phyloP scores from a whole-genome alignment of 2,113 vertebrate genomes.

The Boulengeromyrus knoepffleri region DNA sequence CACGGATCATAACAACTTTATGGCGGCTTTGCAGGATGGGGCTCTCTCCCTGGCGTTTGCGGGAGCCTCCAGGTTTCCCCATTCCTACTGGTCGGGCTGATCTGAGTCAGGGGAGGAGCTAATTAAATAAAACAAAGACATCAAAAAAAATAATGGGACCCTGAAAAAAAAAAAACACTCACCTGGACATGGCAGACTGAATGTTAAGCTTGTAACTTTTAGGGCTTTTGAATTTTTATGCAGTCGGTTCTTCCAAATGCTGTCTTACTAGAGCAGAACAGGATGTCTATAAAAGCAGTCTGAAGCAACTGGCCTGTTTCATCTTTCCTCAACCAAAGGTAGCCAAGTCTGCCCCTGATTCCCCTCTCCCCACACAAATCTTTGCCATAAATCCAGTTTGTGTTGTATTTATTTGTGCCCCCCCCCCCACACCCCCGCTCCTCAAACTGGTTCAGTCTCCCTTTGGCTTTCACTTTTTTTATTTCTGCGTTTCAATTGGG shows the following conservation, averaged over 20 bases:
- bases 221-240: not conserved
- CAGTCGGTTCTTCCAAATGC: not conserved
- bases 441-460: not conserved
- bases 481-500: constrained; percentile 58
- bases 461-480: constrained; percentile 3
- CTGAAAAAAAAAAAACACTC: not conserved
- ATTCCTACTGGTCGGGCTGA: not conserved
- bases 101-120: not conserved
- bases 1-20: constrained; percentile 55
- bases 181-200: not conserved
- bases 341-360: not conserved
- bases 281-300: not conserved
- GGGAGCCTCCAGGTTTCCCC: not conserved
- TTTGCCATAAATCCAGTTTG: constrained; percentile 33
- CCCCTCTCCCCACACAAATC: not conserved
- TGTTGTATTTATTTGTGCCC: constrained; percentile 31
- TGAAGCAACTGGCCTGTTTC: not conserved
- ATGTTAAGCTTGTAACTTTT: not conserved
- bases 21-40: constrained; percentile 21
- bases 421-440: not conserved
- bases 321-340: not conserved
- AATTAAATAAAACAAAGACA: not conserved
- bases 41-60: constrained; percentile 16
- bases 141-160: not conserved
- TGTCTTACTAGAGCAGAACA: constrained; percentile 19